Percentiles rank a stretch among this genome's conserved stretches.
phyloP scores from a whole-genome alignment of 2,797 vertebrate genomes.

The Emys orbicularis region DNA sequence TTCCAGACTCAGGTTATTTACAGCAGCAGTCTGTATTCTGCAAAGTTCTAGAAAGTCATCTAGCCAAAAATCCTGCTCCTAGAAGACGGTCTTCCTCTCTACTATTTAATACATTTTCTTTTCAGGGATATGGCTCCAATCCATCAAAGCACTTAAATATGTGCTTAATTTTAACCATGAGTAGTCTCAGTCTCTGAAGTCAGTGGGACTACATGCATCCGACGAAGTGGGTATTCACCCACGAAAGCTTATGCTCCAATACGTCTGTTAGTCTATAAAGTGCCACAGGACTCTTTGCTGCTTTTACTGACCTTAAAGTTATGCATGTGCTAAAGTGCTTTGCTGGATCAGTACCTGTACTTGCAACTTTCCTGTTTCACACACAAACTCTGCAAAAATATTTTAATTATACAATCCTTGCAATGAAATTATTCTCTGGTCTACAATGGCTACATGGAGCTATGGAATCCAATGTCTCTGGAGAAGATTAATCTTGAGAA shows the following conservation, averaged over 20 bases:
- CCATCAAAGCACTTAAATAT: not conserved
- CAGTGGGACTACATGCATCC: not conserved
- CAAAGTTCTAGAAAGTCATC: slow-evolving; percentile 17
- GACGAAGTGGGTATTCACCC: too few species aligned
- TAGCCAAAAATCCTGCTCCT: not conserved
- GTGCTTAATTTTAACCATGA: not conserved
- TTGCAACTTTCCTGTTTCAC: not conserved
- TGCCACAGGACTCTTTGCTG: too few species aligned
- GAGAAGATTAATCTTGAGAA: slow-evolving; percentile 25
- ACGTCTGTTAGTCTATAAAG: too few species aligned
- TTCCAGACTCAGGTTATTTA: not conserved
- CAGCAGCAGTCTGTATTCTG: not conserved
- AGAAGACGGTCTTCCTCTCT: not conserved
- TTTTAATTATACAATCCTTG: not conserved
- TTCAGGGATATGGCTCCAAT: not conserved
- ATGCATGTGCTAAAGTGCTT: not conserved
- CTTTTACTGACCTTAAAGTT: not conserved
- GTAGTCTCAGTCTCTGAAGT: fast-evolving
- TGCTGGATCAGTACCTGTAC: not conserved
- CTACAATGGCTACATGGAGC: slow-evolving; percentile 18
- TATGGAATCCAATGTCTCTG: slow-evolving; percentile 10
- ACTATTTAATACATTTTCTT: fast-evolving
- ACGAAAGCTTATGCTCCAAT: too few species aligned
- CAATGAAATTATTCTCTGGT: slow-evolving; percentile 28
- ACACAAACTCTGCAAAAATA: not conserved